These are phyloP conservation scores for Erebia epiphron DNA, from an alignment of 2,888 invertebrate genomes.

Conservation along the genomic window DNA sequence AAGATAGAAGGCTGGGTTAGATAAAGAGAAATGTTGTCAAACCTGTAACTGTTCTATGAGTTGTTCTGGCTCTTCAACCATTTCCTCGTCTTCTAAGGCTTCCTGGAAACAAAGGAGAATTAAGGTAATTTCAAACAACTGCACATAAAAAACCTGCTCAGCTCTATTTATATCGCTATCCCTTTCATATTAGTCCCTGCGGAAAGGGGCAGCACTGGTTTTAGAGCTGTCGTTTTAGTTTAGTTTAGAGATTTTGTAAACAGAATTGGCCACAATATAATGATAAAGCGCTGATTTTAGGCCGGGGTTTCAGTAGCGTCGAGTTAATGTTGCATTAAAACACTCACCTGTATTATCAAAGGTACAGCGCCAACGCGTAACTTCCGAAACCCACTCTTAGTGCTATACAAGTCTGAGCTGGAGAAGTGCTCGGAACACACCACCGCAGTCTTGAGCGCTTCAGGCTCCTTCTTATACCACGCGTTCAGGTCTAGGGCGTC, in stretches of 20 bases:
- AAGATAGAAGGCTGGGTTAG: background rate
- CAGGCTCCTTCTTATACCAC: background rate
- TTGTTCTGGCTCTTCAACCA: background rate
- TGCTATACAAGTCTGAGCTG: background rate
- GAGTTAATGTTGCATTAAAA: background rate
- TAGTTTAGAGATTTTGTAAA: no score
- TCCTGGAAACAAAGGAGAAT: background rate
- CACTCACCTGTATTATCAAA: slow-evolving; percentile 10
- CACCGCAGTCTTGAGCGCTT: background rate
- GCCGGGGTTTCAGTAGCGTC: background rate
- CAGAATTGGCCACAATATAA: no score
- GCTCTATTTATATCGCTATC: no score
- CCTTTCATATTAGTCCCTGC: no score
- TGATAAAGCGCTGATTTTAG: no score
- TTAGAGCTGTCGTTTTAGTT: no score
- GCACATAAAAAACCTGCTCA: no score
- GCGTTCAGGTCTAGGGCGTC: slow-evolving; percentile 1
- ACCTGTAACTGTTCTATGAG: slow-evolving; percentile 2
- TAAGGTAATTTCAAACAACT: background rate
- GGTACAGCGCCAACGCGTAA: slow-evolving; percentile 6
- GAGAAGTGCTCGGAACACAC: slow-evolving; percentile 19
- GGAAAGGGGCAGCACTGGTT: no score
- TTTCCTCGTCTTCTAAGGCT: background rate
- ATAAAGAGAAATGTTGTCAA: background rate
- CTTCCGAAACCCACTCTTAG: slow-evolving; percentile 11